phyloP scores from a whole-genome alignment of 1,140 invertebrate species.

The Megathymus violae region DNA sequence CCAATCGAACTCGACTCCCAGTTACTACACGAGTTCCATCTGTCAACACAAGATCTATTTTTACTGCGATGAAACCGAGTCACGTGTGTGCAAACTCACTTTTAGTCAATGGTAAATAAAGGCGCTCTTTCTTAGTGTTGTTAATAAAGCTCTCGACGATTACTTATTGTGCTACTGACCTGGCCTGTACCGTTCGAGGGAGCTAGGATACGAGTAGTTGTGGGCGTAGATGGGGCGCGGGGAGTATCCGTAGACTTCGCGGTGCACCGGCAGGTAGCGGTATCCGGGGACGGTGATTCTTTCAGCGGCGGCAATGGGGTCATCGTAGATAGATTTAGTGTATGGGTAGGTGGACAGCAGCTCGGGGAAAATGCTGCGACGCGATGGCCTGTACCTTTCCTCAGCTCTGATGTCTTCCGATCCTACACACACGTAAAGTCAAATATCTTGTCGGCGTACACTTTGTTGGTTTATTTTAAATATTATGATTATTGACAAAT shows the following conservation, averaged over 20 bases:
- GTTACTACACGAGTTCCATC: slow-evolving; percentile 37
- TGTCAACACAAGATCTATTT: slow-evolving; percentile 38
- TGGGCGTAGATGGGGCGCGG: slow-evolving; percentile 93
- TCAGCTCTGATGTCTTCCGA: slow-evolving; percentile 95
- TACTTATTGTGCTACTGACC: slow-evolving; percentile 86
- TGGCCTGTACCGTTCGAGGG: slow-evolving; percentile 91
- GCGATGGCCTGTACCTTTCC: slow-evolving; percentile 87
- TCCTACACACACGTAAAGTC: slow-evolving; percentile 82
- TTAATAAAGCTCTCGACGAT: slow-evolving; percentile 19
- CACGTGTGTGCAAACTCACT: slow-evolving; percentile 19
- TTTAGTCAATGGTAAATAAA: slow-evolving; percentile 26
- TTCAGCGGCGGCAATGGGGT: slow-evolving; percentile 90
- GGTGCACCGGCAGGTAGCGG: slow-evolving; percentile 93
- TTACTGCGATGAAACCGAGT: slow-evolving; percentile 22
- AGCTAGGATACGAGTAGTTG: slow-evolving; percentile 91
- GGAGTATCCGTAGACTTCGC: slow-evolving; percentile 94
- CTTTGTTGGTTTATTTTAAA: too few species aligned
- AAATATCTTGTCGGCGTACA: too few species aligned
- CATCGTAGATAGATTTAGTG: slow-evolving; percentile 93
- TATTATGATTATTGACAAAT: too few species aligned
- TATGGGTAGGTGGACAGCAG: slow-evolving; percentile 85
- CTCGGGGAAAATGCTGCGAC: slow-evolving; percentile 89
- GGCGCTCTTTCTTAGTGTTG: slow-evolving; percentile 15
- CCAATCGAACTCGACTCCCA: slow-evolving; percentile 38
- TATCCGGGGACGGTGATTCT: slow-evolving; percentile 93